A percentile compares a stretch with the other conserved stretches of the same genome.
These are phyloP conservation scores for Hippoglossus stenolepis DNA, from an alignment of 2,113 vertebrate species.

Conservation along the genomic window DNA sequence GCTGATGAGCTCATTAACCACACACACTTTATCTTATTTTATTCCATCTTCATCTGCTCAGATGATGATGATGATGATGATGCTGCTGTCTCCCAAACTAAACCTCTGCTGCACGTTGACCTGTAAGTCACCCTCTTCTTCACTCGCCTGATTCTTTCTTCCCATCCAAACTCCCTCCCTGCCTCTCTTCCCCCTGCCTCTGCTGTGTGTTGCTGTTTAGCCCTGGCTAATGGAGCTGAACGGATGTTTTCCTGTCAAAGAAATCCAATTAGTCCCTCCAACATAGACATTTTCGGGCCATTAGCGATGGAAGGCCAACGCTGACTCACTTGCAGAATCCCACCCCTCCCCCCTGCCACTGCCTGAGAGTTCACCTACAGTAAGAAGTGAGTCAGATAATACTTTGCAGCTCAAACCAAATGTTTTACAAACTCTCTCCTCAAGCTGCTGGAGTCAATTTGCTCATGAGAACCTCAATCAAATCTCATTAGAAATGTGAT, in stretches of 20 bases:
- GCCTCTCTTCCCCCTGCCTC: conserved; percentile 25
- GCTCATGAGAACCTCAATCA: conserved; percentile 42
- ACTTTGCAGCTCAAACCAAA: neutral
- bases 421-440: conserved; percentile 30
- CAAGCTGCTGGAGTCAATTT: conserved; percentile 34
- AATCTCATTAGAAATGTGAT: conserved; percentile 60
- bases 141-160: neutral
- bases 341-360: neutral
- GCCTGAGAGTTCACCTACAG: conserved; percentile 30
- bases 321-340: conserved; percentile 56
- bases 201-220: conserved; percentile 67
- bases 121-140: conserved; percentile 14
- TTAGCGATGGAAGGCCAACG: conserved; percentile 59
- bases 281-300: conserved; percentile 77
- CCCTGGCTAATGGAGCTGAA: conserved; percentile 73
- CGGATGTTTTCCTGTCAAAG: conserved; percentile 73
- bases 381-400: neutral
- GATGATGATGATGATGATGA: neutral
- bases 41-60: neutral
- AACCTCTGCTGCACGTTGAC: neutral
- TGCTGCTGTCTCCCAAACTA: neutral
- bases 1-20: neutral
- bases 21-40: neutral
- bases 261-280: conserved; percentile 75
- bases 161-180: neutral